phyloP scores from a whole-genome alignment of 2,888 invertebrate genomes.

The Nineta flava region DNA sequence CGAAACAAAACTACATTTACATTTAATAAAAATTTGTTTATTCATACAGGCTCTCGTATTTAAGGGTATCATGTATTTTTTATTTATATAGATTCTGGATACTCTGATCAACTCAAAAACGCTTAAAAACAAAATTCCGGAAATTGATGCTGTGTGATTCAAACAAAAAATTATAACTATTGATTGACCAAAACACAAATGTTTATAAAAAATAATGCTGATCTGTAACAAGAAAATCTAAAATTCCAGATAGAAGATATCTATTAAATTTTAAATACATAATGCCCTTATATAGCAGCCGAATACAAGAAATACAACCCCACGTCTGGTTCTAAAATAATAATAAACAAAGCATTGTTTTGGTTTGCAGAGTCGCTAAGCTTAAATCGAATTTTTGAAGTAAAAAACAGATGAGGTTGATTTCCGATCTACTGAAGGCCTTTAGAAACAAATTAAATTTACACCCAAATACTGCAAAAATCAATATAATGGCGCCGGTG shows the following conservation, averaged over 20 bases:
- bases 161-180: too few relatives aligned
- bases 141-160: too few relatives aligned
- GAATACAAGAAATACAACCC: neutral
- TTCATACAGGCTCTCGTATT: neutral
- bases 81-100: neutral
- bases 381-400: neutral
- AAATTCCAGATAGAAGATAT: too few relatives aligned
- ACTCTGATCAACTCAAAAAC: neutral
- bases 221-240: too few relatives aligned
- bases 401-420: neutral
- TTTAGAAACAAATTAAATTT: neutral
- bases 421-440: neutral
- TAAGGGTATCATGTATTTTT: neutral
- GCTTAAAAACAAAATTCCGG: neutral
- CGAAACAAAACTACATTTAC: constrained; percentile 11
- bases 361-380: neutral
- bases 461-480: constrained; percentile 10
- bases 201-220: too few relatives aligned
- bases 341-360: neutral
- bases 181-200: too few relatives aligned
- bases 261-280: neutral
- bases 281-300: neutral
- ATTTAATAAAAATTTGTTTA: neutral
- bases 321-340: neutral
- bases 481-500: constrained; percentile 15